Evolutionary conservation across 2,113 vertebrate species (phyloP), one percentile per base, ranked within the genome.

Genomic region (Trogon surrucura): DNA sequence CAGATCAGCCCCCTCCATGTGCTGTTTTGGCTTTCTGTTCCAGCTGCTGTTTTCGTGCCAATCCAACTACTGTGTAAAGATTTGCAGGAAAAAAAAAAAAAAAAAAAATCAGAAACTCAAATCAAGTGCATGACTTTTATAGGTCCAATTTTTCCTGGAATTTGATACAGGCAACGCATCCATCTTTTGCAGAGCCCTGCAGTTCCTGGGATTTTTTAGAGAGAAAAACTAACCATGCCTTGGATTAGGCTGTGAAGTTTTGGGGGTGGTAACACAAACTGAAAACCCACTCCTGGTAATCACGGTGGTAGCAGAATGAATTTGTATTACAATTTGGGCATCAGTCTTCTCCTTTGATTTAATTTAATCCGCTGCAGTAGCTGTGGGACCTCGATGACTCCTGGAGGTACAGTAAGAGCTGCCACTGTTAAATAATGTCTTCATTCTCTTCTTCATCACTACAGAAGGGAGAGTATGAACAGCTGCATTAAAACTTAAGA

Each of bases 191-290:
- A 75, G 53, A 48, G 12, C 48, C 15, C 0, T 51, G 53, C 11
- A 58, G 16, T 2, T 22, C 6, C 32, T 72, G 58, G 45, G 62
- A 86, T 38, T 11, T 19, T 80, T 83, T 56, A 41, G 75, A 56
- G 72, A 45, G 66, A 47, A 69, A 67, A 27, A 13, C 41, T 10
- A 62, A 27, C 12, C 10, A 0, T 0, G 0, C 34, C 16, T 30
- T 11, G 50, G 12, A 53, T 48, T 16, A 16, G 3, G 2, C 11
- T 18, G 2, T 16, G 5, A 25, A 70, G 7, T 50, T 85, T 74
- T 57, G 32, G 27, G 25, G 16, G 10, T 47, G 41, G 23, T 20
- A 83, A 21, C 16, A 78, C 21, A 58, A 69, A 64, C 6, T 10
- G 10, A 47, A 78, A 91, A 41, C 5, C 3, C 50, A 17, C 3